Base-by-base conservation (phyloP, 2,797 vertebrate genomes). In the Pelochelys cantorii region DNA sequence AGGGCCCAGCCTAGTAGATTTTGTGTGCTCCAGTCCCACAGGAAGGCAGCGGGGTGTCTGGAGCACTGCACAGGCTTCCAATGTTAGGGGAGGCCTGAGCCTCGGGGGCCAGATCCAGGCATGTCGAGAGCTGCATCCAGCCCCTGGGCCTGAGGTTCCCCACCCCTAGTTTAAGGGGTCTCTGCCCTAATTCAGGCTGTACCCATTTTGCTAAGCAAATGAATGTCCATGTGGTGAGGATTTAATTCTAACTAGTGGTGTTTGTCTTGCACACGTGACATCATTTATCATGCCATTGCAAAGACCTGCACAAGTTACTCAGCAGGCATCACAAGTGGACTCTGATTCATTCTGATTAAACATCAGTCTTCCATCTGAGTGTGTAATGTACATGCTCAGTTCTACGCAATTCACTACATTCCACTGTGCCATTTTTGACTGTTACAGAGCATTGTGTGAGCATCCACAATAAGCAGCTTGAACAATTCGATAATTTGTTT, bases 311-410 rank as follows among this genome's bases (percentile, higher is more conserved):
- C n/a, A 68, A 34, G 65, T 34, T 34, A 15, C n/a, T 68, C 65
- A 68, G 65, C n/a, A 11, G n/a, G n/a, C 4, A 11, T 15, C n/a
- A 34, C 65, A 68, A 68, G n/a, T 20, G 22, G 14, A 48, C 37
- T 27, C 11, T 9, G 18, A n/a, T 71, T 71, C 22, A 42, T 60
- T 57, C 78, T 62, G 23, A 31, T 84, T 29, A 82, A 88, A 31
- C 15, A 20, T 42, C 31, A 34, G 65, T 68, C 23, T 82, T 83
- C 84, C 60, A 81, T 20, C 62, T 84, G 85, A 84, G 82, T 13
- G 42, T 5, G 0, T 8, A 83, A 13, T 22, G 4, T 0, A 0
- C 60, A 53, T 60, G 29, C n/a, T 31, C 0, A 0, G 83, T 25
- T 13, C 80, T 77, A 20, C 68, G 78, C 52, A 65, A 88, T 75